A percentile compares a stretch with the other conserved stretches of the same genome.
These are phyloP conservation scores for Solenopsis invicta DNA, from an alignment of 1,140 invertebrate species.

Conservation along the genomic window DNA sequence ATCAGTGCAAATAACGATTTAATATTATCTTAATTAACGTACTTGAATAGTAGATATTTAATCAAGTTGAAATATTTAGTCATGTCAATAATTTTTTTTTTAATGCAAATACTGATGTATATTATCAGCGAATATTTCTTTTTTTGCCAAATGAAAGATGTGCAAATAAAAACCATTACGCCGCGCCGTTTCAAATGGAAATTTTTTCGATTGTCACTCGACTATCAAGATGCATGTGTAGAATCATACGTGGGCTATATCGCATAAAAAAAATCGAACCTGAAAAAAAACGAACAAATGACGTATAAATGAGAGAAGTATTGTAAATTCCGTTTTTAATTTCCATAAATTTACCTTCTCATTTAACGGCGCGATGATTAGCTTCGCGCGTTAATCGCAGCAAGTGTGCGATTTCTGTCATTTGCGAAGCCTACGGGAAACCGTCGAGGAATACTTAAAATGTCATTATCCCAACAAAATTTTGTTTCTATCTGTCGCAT, in stretches of 20 bases:
- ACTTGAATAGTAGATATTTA: too few species aligned
- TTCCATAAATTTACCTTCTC: slow-evolving; percentile 31
- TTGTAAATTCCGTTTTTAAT: neutral
- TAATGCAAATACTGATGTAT: neutral
- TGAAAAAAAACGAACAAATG: neutral
- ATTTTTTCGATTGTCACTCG: neutral
- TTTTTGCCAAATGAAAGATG: neutral
- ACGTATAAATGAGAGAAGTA: neutral
- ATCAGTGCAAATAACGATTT: too few species aligned
- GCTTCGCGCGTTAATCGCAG: neutral
- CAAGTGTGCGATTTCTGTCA: neutral
- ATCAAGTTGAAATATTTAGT: too few species aligned
- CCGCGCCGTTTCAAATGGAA: neutral
- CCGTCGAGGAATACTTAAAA: neutral
- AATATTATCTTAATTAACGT: too few species aligned
- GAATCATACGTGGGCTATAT: neutral
- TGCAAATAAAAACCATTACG: neutral
- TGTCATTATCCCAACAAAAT: neutral
- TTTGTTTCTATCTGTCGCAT: neutral
- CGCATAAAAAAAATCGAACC: neutral
- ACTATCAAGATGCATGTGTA: neutral
- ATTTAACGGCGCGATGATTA: slow-evolving; percentile 29
- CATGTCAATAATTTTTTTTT: too few species aligned
- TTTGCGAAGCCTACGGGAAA: neutral
- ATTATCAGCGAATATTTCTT: neutral